Evolutionary conservation across 2,797 vertebrate genomes (phyloP), one percentile per base, ranked within the genome.

Genomic region (Pygocentrus nattereri): DNA sequence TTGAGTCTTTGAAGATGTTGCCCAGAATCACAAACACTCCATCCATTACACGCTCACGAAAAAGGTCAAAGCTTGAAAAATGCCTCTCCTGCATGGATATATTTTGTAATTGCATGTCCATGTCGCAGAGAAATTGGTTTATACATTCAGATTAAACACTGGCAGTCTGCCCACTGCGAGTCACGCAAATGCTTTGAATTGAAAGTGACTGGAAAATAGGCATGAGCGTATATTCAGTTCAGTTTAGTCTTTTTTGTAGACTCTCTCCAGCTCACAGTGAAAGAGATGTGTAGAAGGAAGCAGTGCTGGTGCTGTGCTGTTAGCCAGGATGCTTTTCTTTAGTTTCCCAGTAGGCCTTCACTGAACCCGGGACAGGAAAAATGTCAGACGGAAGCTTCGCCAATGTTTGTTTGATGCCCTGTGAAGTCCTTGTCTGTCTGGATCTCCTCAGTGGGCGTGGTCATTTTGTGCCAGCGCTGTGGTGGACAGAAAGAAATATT

Each of bases 401-500:
- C 90, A 79, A 91, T 83, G 69, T 83, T 88, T 31, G 87, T 88
- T 70, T 88, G 90, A 34, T 93, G 89, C 0, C 34, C 79, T 79
- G 90, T 92, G 25, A 94, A 87, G 70, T 94, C 92, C 0, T 95
- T 94, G 72, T 90, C 90, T 74, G 90, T 91, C 25, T 79, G 91
- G 25, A 25, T 12, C 30, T 92, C 95, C 82, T 93, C 87, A 52
- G 31, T 90, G 65, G 96, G 87, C 41, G 94, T 93, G 54, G 93
- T 95, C 96, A 98, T 97, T 90, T 87, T 93, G 78, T 85, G 92
- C 92, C 96, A 95, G 77, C 96, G 96, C 97, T 97, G 91, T 76
- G 76, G 81, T 84, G 74, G 68, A 85, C 41, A 88, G 81, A 83
- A 47, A 58, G 0, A 21, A 54, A 34, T 19, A 21, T 2, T 50